Percentiles rank a stretch among this genome's conserved stretches.
Conservation (phyloP, 2,888 invertebrate species). For the Zele albiditarsus region DNA sequence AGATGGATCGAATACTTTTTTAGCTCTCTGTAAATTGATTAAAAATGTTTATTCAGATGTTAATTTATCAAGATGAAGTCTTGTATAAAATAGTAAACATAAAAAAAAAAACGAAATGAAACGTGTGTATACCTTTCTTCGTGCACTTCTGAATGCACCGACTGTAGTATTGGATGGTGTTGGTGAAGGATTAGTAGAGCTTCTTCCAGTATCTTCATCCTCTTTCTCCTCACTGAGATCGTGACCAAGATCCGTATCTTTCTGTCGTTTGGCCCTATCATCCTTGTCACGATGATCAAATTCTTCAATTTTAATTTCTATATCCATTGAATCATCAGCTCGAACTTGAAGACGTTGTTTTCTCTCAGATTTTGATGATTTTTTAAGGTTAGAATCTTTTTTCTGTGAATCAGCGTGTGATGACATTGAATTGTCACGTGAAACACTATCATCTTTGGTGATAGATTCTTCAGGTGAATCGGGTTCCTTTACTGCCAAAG, state of each 20-base stretch:
- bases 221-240: constrained; percentile 69
- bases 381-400: constrained; percentile 61
- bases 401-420: constrained; percentile 36
- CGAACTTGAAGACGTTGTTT: constrained; percentile 68
- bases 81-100: not conserved
- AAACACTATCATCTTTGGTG: constrained; percentile 47
- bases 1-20: constrained; percentile 90
- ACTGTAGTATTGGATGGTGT: constrained; percentile 66
- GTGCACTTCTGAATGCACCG: constrained; percentile 68
- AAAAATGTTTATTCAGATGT: not conserved
- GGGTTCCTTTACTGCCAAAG: constrained; percentile 52
- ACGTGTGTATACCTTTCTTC: constrained; percentile 63
- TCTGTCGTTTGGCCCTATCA: constrained; percentile 50
- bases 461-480: constrained; percentile 52
- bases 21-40: constrained; percentile 78
- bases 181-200: constrained; percentile 69
- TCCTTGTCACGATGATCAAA: constrained; percentile 57
- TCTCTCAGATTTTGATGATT: constrained; percentile 64
- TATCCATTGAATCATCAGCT: constrained; percentile 67
- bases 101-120: not conserved
- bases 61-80: not conserved
- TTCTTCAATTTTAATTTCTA: constrained; percentile 66
- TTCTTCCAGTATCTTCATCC: constrained; percentile 76
- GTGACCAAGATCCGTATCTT: constrained; percentile 30
- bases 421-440: constrained; percentile 38